phyloP scores from a whole-genome alignment of 2,797 vertebrate genomes.

The Lagodon rhomboides region DNA sequence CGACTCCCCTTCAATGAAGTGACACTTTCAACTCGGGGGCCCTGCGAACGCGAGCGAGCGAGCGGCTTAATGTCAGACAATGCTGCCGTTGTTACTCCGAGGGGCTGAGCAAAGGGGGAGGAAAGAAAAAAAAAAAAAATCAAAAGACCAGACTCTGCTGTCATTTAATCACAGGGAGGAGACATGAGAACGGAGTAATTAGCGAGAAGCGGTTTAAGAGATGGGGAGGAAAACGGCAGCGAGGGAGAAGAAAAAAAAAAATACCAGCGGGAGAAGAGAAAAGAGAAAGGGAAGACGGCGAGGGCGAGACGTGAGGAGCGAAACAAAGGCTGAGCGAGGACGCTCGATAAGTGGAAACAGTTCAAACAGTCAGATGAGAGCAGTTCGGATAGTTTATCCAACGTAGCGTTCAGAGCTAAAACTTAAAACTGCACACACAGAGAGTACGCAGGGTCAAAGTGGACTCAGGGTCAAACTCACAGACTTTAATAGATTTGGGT shows the following conservation, averaged over 20 bases:
- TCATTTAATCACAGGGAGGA: conserved; percentile 65
- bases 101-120: conserved; percentile 21
- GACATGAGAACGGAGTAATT: conserved; percentile 68
- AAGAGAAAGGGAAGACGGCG: conserved; percentile 6
- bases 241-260: conserved; percentile 34
- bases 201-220: conserved; percentile 60
- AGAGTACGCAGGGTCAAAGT: background rate
- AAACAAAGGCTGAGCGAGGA: conserved; percentile 24
- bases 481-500: too few relatives aligned
- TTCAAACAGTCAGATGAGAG: background rate
- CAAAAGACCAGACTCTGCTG: conserved; percentile 61
- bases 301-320: conserved; percentile 34
- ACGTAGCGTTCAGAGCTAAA: background rate
- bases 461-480: background rate
- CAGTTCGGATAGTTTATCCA: background rate
- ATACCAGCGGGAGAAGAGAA: conserved; percentile 34
- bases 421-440: background rate
- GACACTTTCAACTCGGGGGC: conserved; percentile 64
- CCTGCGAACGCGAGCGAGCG: conserved; percentile 34
- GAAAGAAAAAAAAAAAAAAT: conserved; percentile 27
- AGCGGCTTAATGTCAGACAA: conserved; percentile 74
- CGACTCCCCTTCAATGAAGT: conserved; percentile 58
- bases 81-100: conserved; percentile 48
- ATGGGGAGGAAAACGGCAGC: conserved; percentile 35
- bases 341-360: background rate